Base-by-base conservation (phyloP, 2,888 invertebrate genomes). In the Hartigia nigra region DNA sequence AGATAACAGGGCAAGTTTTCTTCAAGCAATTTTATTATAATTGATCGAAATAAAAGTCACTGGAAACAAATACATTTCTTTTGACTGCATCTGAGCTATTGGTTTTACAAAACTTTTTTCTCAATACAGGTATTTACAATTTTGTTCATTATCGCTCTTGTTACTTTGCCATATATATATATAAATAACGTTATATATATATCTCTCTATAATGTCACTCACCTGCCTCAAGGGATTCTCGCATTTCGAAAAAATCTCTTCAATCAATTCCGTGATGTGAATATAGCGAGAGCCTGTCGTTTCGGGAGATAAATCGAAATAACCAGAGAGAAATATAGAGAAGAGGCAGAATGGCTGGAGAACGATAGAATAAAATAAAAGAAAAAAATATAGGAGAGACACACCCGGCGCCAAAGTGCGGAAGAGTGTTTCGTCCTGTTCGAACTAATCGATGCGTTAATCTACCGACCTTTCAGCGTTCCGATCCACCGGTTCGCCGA, bases 391-490 rank as follows among this genome's bases (percentile, higher is more conserved):
- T 11, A 34, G 72, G 31, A 72, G n/a, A 72, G 72, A 32, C 72
- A 72, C 32, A 34, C 72, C 37, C 75, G 70, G 75, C 55, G 84
- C 79, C 80, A 85, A 88, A 90, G 89, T 90, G 88, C 86, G 86
- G 86, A 89, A 89, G 88, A 88, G 88, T 89, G 88, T 89, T 88
- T 86, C 88, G 85, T 86, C 86, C 86, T 88, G 88, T 87, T 85
- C 83, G 83, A 77, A 87, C 84, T 88, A 87, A 89, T 90, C 88
- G 88, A 82, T 81, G 87, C 87, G 87, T 89, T 88, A 88, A 90
- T 90, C 85, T 85, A 83, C 81, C 80, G 74, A 81, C 80, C 78
- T 81, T 80, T 80, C 75, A 75, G 72, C 70, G 75, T 78, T 78
- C 74, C 35, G 77, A 74, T 74, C 74, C 31, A n/a, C 36, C 76